Conservation (phyloP, 2,888 invertebrate genomes). For the Ochropleura leucogaster region DNA sequence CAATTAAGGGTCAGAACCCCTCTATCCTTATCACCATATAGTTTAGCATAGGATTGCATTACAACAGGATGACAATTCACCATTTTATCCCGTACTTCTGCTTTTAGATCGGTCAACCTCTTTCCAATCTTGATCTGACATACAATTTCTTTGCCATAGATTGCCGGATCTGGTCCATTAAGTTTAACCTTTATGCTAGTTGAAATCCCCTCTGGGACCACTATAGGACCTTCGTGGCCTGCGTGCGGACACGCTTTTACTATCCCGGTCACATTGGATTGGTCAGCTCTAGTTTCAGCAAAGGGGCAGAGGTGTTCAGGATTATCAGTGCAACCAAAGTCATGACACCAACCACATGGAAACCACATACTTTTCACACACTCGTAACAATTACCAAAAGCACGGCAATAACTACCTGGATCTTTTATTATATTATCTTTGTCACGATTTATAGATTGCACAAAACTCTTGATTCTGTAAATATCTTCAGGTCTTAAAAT, state of each 20-base stretch:
- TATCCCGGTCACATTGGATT: slow-evolving; percentile 32
- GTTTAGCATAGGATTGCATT: slow-evolving; percentile 40
- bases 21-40: slow-evolving; percentile 49
- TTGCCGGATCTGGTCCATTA: slow-evolving; percentile 68
- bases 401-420: slow-evolving; percentile 64
- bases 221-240: slow-evolving; percentile 66
- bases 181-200: slow-evolving; percentile 70
- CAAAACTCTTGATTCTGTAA: slow-evolving; percentile 38
- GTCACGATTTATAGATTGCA: slow-evolving; percentile 19
- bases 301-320: slow-evolving; percentile 65
- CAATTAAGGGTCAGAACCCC: slow-evolving; percentile 61
- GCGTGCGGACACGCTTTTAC: slow-evolving; percentile 69
- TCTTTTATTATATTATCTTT: slow-evolving; percentile 21
- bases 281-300: slow-evolving; percentile 37
- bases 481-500: slow-evolving; percentile 39
- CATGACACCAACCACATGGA: slow-evolving; percentile 77
- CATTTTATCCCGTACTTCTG: slow-evolving; percentile 65
- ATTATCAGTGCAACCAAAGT: slow-evolving; percentile 71
- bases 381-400: slow-evolving; percentile 69
- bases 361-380: slow-evolving; percentile 68
- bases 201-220: slow-evolving; percentile 67
- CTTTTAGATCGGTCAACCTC: slow-evolving; percentile 67
- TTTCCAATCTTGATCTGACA: slow-evolving; percentile 69
- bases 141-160: slow-evolving; percentile 71
- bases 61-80: slow-evolving; percentile 71